These are phyloP conservation scores for Ciconia maguari DNA, from an alignment of 2,113 vertebrate species.

Conservation along the genomic window DNA sequence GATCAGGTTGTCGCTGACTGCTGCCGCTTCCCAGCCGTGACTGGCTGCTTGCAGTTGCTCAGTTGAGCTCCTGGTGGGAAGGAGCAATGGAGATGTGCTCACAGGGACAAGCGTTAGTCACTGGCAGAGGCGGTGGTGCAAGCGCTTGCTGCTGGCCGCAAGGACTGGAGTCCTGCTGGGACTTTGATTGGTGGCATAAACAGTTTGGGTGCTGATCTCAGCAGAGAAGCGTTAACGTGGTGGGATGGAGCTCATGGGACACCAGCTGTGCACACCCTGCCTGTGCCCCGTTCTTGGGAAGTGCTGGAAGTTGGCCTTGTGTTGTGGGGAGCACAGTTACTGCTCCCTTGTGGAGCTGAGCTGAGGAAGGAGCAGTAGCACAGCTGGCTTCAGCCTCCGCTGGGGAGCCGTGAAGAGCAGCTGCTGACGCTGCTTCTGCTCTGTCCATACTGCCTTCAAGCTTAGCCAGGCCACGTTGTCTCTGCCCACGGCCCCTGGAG, in stretches of 20 bases:
- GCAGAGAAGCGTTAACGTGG: fast-evolving
- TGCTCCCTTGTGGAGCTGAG: neutral
- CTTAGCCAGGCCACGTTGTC: neutral
- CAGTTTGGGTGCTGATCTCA: neutral
- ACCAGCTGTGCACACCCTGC: neutral
- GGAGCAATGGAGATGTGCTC: neutral
- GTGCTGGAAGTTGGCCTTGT: neutral
- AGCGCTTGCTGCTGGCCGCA: neutral
- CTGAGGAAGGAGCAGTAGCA: neutral
- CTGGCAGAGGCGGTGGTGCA: neutral
- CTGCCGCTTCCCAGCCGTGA: neutral
- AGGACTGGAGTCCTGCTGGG: neutral
- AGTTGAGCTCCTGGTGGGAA: neutral
- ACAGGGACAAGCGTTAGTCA: neutral
- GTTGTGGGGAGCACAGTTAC: neutral
- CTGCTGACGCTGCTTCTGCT: neutral
- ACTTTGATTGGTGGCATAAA: neutral
- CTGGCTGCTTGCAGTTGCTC: neutral
- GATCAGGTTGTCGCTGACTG: neutral
- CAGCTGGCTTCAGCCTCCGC: neutral
- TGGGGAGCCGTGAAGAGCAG: neutral
- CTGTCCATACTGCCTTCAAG: fast-evolving
- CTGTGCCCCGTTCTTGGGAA: neutral
- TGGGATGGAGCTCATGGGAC: neutral
- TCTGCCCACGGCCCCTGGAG: neutral